These are phyloP conservation scores for Pantherophis vulpinus DNA, from an alignment of 2,797 vertebrate species.

Conservation along the genomic window DNA sequence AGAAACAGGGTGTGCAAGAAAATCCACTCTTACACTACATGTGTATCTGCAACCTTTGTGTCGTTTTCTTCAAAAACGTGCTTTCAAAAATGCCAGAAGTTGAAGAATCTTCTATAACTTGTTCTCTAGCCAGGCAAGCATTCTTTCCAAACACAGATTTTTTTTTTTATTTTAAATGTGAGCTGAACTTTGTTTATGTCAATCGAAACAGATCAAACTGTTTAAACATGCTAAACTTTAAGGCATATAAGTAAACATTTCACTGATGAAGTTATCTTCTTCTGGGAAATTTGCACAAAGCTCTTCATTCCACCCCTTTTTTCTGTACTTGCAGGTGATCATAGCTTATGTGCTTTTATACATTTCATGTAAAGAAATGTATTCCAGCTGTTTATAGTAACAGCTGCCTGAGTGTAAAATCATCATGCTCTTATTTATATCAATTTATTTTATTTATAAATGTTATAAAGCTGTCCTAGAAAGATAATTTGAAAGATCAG, in stretches of 20 bases:
- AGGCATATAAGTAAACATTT: constrained; percentile 15
- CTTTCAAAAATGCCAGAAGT: constrained; percentile 69
- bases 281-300: not conserved
- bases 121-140: constrained; percentile 43
- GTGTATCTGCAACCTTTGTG: constrained; percentile 39
- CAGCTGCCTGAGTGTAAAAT: not conserved
- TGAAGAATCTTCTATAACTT: constrained; percentile 29
- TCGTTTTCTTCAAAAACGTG: constrained; percentile 59
- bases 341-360: not conserved
- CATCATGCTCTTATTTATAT: not conserved
- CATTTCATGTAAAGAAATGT: not conserved
- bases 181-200: not conserved
- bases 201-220: constrained; percentile 7
- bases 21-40: constrained; percentile 27
- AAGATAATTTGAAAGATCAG: not conserved
- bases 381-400: not conserved
- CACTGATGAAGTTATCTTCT: not conserved
- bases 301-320: not conserved
- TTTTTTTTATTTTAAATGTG: constrained; percentile 30
- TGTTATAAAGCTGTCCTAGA: not conserved
- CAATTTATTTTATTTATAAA: not conserved
- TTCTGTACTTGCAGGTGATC: not conserved
- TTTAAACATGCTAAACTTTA: not conserved
- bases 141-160: constrained; percentile 53
- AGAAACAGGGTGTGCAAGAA: constrained; percentile 51